Percentiles rank a stretch among this genome's conserved stretches.
These are phyloP conservation scores for Scaptomyza caliginosa DNA, from an alignment of 2,888 invertebrate genomes.

Conservation along the genomic window DNA sequence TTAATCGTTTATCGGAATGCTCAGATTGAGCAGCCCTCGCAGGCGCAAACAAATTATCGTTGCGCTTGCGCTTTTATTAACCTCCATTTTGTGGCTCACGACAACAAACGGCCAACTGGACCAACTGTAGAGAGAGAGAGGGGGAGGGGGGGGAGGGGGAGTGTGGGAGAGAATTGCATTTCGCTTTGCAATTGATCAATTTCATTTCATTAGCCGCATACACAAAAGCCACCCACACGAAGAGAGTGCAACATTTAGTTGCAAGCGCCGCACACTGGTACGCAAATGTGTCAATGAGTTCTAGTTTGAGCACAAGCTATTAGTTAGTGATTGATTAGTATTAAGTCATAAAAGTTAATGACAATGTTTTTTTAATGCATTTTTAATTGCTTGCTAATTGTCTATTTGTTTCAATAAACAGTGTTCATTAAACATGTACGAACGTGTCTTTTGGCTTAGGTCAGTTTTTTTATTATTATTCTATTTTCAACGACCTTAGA, in stretches of 20 bases:
- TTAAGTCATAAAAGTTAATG: no score
- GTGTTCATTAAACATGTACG: not conserved
- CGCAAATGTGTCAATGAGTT: no score
- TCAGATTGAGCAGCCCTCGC: not conserved
- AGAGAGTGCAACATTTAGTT: not conserved
- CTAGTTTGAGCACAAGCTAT: not conserved
- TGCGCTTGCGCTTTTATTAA: constrained; percentile 6
- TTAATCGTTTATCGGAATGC: constrained; percentile 4
- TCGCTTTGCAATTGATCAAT: constrained; percentile 35
- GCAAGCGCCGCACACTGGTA: constrained; percentile 30
- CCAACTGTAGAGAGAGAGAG: not conserved
- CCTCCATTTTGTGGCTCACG: constrained; percentile 23
- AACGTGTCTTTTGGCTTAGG: not conserved
- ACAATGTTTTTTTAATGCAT: no score
- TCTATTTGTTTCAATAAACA: no score
- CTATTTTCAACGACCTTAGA: not conserved
- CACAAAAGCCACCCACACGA: constrained; percentile 25
- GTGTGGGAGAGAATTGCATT: constrained; percentile 5
- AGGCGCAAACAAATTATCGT: not conserved
- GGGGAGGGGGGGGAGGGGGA: not conserved
- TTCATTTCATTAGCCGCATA: constrained; percentile 48
- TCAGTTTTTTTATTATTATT: no score
- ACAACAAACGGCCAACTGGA: constrained; percentile 4
- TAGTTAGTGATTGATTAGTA: no score
- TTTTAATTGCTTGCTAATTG: no score